Evolutionary conservation across 1,140 invertebrate genomes (phyloP).

Genomic region (Pseudomyrmex pallidus): DNA sequence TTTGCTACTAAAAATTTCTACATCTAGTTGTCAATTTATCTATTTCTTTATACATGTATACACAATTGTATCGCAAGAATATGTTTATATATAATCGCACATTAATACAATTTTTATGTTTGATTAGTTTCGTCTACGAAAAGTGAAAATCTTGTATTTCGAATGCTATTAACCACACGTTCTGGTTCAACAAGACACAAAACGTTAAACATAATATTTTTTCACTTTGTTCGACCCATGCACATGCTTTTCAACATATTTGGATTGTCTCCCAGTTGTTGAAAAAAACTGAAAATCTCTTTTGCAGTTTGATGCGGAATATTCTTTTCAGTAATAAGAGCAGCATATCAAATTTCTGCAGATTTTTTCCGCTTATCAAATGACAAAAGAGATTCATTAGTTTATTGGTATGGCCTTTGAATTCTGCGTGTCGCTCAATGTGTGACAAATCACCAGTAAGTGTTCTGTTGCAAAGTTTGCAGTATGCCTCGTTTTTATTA

Average conservation of each 20-base stretch:
- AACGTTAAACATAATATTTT: background rate
- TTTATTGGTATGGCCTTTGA: background rate
- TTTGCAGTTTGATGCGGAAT: conserved; percentile 2
- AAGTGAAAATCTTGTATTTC: background rate
- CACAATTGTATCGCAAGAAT: too few species aligned
- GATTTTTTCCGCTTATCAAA: background rate
- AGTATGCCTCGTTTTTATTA: background rate
- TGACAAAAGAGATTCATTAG: background rate
- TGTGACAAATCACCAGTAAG: background rate
- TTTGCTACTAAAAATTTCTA: too few species aligned
- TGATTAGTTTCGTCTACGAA: background rate
- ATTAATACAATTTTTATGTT: too few species aligned
- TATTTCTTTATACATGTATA: too few species aligned
- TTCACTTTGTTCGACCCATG: background rate
- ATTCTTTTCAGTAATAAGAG: background rate
- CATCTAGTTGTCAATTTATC: too few species aligned
- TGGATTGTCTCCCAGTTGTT: background rate
- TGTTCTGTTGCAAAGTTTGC: background rate
- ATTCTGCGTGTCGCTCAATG: conserved; percentile 8
- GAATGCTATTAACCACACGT: background rate
- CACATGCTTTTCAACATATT: background rate
- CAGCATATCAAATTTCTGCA: conserved; percentile 3
- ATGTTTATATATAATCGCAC: too few species aligned
- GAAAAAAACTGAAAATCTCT: background rate
- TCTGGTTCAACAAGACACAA: background rate